Conservation (phyloP, 2,797 vertebrate species). For the Cryptoprocta ferox region DNA sequence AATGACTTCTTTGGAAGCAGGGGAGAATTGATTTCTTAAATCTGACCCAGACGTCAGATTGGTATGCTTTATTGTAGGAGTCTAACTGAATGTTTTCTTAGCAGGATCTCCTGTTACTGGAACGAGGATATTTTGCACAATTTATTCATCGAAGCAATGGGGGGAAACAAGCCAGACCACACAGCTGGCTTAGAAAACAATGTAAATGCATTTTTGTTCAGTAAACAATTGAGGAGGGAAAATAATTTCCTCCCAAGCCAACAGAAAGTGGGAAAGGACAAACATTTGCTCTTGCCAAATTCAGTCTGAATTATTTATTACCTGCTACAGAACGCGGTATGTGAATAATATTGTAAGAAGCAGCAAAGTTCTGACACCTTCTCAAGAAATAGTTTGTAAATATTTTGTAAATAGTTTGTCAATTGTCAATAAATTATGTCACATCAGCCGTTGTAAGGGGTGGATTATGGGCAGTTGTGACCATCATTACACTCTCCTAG, state of each 20-base stretch:
- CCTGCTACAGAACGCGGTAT: slow-evolving; percentile 68
- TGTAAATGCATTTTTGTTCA: slow-evolving; percentile 74
- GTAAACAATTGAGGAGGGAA: slow-evolving; percentile 79
- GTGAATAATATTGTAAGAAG: slow-evolving; percentile 80
- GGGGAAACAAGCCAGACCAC: slow-evolving; percentile 19
- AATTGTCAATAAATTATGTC: background rate
- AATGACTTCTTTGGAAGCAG: slow-evolving; percentile 50
- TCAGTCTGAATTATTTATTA: slow-evolving; percentile 84
- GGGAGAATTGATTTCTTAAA: slow-evolving; percentile 69
- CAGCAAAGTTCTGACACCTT: background rate
- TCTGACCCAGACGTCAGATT: slow-evolving; percentile 18
- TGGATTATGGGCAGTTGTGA: background rate
- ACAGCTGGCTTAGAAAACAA: slow-evolving; percentile 72
- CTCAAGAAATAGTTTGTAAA: slow-evolving; percentile 60
- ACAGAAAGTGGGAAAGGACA: slow-evolving; percentile 67
- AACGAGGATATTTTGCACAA: slow-evolving; percentile 66
- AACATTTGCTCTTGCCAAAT: slow-evolving; percentile 79
- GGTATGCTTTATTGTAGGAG: slow-evolving; percentile 34
- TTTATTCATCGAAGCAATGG: slow-evolving; percentile 52
- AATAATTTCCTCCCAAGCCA: slow-evolving; percentile 76
- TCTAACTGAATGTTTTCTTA: slow-evolving; percentile 61
- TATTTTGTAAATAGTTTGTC: background rate
- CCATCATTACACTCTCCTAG: background rate
- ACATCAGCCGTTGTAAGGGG: background rate
- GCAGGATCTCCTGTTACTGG: background rate